Conservation (phyloP, 2,797 vertebrate species). For the Chanos chanos region DNA sequence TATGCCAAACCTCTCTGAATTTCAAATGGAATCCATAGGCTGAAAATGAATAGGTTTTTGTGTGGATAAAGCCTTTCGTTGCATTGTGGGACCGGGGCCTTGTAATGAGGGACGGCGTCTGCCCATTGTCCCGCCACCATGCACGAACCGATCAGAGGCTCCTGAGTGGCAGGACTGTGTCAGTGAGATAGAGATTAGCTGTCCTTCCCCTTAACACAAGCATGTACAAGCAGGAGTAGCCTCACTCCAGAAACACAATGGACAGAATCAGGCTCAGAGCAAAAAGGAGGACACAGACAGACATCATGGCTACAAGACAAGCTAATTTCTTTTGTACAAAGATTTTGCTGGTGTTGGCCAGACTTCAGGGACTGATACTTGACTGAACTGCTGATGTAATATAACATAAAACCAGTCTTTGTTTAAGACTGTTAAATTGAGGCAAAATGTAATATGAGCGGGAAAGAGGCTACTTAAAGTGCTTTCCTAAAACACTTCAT, state of each 20-base stretch:
- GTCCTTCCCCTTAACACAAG: constrained; percentile 30
- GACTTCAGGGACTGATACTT: constrained; percentile 21
- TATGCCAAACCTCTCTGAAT: constrained; percentile 9
- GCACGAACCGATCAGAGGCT: constrained; percentile 22
- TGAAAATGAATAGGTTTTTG: constrained; percentile 18
- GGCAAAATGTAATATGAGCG: constrained; percentile 24
- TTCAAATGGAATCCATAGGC: constrained; percentile 19
- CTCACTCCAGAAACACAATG: constrained; percentile 54
- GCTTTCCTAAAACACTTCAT: constrained; percentile 28
- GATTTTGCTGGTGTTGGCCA: constrained; percentile 19
- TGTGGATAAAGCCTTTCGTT: constrained; percentile 9
- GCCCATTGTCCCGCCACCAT: constrained; percentile 16
- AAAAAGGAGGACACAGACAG: constrained; percentile 59
- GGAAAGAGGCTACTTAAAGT: constrained; percentile 30
- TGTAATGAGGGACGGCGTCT: constrained; percentile 26
- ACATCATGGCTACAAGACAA: constrained; percentile 33
- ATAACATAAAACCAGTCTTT: constrained; percentile 6
- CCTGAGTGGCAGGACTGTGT: constrained; percentile 21
- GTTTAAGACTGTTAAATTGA: constrained; percentile 32
- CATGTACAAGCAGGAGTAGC: constrained; percentile 39
- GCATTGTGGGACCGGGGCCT: constrained; percentile 5
- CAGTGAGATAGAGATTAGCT: constrained; percentile 22
- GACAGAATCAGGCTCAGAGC: constrained; percentile 41
- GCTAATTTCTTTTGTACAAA: constrained; percentile 43
- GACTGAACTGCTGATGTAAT: constrained; percentile 19